Evolutionary conservation across 2,888 invertebrate species (phyloP), one percentile per base, ranked within the genome.

Genomic region (Pachliopta kotzebuea): DNA sequence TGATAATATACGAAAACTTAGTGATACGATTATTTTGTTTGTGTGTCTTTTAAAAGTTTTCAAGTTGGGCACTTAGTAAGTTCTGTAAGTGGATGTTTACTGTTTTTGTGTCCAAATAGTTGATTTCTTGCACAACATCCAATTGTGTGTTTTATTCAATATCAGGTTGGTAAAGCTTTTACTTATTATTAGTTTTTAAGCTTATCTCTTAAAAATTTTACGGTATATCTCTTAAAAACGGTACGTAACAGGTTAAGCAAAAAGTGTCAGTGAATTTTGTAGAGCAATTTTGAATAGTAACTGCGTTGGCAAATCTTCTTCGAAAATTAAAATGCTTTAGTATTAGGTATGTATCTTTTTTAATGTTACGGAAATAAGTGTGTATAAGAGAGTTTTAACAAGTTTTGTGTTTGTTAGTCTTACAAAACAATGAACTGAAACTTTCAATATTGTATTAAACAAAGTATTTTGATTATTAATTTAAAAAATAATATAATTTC

Each of bases 21-120:
- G 76, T 76, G 75, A 74, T 76, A 71, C 72, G 70, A 78, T 75
- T 73, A 70, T 45, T 74, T 65, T 69, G 70, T 71, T 68, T 70
- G 71, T 74, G 81, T 85, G 81, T 80, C 78, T 82, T 80, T 71
- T 72, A 80, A 83, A 85, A 86, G 84, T 85, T 86, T 84, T 68
- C 65, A 72, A 75, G 74, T 82, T 81, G 75, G 76, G 73, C 69
- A 80, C 78, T 80, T 78, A 71, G 71, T 31, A 76, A 79, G 72
- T 78, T 70, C 70, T 56, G 67, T 64, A 68, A 76, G 78, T 80
- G 74, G 67, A 75, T 77, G 74, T 74, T 77, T 72, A 74, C 65
- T 68, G 69, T 71, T 72, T 68, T 67, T 71, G 73, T 70, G 67
- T 69, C 63, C 68, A 66, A 65, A 64, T 52, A 68, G 66, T 69